phyloP scores from a whole-genome alignment of 2,113 vertebrate genomes.

The Oncorhynchus masou region DNA sequence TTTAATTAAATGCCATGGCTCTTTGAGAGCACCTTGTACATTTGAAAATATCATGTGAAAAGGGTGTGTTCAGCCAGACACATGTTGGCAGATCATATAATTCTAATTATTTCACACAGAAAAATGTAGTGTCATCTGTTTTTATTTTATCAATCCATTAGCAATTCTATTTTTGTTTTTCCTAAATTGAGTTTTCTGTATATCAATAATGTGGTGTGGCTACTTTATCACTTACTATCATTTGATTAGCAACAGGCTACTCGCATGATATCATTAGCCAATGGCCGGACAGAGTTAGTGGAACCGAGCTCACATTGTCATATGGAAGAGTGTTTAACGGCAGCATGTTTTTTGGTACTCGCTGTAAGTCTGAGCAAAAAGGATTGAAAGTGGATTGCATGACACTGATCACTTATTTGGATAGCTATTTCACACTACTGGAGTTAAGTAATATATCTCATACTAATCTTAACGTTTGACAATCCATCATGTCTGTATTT shows the following conservation, averaged over 20 bases:
- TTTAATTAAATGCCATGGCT: background rate
- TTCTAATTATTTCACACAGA: background rate
- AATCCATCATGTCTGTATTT: background rate
- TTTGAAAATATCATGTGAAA: background rate
- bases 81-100: background rate
- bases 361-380: background rate
- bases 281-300: background rate
- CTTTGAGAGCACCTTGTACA: background rate
- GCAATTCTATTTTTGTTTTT: background rate
- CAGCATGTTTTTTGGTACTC: background rate
- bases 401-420: background rate
- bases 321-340: background rate
- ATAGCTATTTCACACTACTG: background rate
- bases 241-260: background rate
- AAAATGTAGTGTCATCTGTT: background rate
- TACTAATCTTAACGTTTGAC: background rate
- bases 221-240: background rate
- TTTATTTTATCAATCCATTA: background rate
- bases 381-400: background rate
- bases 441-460: background rate
- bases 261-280: background rate
- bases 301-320: background rate
- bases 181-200: background rate
- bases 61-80: background rate
- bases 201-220: background rate